Evolutionary conservation across 2,888 invertebrate genomes (phyloP), one percentile per base, ranked within the genome.

Genomic region (Acleris laterana): DNA sequence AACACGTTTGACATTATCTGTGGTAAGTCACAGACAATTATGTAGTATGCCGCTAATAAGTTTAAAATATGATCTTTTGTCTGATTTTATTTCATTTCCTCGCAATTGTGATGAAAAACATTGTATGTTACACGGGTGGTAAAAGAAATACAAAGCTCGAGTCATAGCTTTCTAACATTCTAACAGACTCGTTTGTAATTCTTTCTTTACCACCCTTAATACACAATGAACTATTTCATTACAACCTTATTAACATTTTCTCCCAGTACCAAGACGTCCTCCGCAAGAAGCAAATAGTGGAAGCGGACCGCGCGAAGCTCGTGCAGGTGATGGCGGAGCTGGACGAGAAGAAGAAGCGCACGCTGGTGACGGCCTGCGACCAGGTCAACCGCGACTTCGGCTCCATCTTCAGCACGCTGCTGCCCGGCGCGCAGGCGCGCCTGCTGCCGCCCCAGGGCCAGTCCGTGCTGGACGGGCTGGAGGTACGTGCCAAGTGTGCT

Each of bases 391-490:
- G 25, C 44, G 99, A 99, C 93, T 99, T 99, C 87, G 97, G 98
- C 11, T 96, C 97, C 38, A 99, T 99, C 83, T 99, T 99, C 90
- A 95, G 96, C 69, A 96, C 97, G 2, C 93, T 99, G 70, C 93
- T 99, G 74, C 98, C 98, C 2, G 99, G 98, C 0, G 97, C 99
- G 0, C 94, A 96, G 76, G 99, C 99, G 0, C 95, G 96, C 79
- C 94, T 99, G n/a, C 93, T 94, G 68, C 96, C 98, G 19, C 95
- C 95, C 0, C 94, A 94, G n/a, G 96, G 96, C 2, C 93, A 93
- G 75, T 91, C 94, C 11, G 96, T 97, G 66, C 92, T 98, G 2
- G 96, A 97, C 63, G 99, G 99, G 0, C 93, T 99, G 0, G 98
- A 99, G 94, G 96, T 97, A 78, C 49, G 50, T 20, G 7, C 28